phyloP scores from a whole-genome alignment of 2,113 vertebrate species.

The Dunckerocampus dactyliophorus region DNA sequence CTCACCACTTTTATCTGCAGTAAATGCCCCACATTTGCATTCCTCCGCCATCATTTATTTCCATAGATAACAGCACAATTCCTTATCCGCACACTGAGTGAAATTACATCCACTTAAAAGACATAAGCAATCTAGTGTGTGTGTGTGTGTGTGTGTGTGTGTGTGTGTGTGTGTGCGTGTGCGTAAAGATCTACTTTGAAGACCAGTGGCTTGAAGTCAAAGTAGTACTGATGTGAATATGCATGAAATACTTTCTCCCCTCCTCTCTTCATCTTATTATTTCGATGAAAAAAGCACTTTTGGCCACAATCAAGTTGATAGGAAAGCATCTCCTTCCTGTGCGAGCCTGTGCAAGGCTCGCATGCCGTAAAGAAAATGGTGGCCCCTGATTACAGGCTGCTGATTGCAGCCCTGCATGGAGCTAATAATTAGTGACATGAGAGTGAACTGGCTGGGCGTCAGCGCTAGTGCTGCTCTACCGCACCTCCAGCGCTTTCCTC shows the following conservation, averaged over 20 bases:
- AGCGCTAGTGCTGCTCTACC: no score
- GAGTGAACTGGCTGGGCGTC: not conserved
- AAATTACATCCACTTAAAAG: slow-evolving; percentile 35
- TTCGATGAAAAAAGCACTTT: slow-evolving; percentile 21
- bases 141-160: not conserved
- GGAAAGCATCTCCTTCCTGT: not conserved
- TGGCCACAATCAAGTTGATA: slow-evolving; percentile 18
- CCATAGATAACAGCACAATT: no score
- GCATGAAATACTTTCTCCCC: not conserved
- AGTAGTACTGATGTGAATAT: no score
- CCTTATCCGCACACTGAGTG: not conserved
- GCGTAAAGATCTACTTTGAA: slow-evolving; percentile 9
- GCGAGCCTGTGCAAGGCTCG: slow-evolving; percentile 12
- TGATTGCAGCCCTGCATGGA: slow-evolving; percentile 36
- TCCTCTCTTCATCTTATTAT: slow-evolving; percentile 5
- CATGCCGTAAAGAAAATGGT: slow-evolving; percentile 9
- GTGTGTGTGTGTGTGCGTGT: no score
- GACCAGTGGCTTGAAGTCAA: slow-evolving; percentile 5
- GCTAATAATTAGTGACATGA: slow-evolving; percentile 22
- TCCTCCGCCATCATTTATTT: no score
- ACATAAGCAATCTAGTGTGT: slow-evolving; percentile 23
- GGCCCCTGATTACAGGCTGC: slow-evolving; percentile 13
- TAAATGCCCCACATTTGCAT: no score
- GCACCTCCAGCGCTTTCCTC: not conserved
- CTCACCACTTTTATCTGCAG: no score